Conservation (phyloP, 2,113 vertebrate genomes). For the Equus quagga region DNA sequence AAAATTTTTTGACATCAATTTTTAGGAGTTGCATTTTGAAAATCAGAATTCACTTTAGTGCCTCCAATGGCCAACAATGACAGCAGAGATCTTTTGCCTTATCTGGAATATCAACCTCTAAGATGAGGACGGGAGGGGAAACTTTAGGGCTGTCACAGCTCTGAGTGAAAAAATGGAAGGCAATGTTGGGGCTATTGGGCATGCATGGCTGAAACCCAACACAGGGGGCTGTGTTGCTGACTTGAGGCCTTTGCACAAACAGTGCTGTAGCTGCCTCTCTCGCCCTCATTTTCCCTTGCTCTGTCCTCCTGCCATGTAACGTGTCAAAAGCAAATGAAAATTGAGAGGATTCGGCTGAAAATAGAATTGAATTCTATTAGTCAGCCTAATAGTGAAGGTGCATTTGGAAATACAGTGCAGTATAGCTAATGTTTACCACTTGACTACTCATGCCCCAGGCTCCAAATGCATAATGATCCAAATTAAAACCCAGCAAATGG, state of each 20-base stretch:
- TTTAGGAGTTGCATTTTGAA: constrained; percentile 86
- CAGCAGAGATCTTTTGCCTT: constrained; percentile 78
- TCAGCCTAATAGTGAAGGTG: constrained; percentile 85
- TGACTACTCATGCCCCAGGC: constrained; percentile 89
- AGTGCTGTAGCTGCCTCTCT: constrained; percentile 39
- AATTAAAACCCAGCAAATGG: constrained; percentile 87
- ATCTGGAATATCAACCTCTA: constrained; percentile 71
- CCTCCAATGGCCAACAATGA: constrained; percentile 81
- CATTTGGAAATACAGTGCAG: constrained; percentile 85
- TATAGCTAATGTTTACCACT: constrained; percentile 89
- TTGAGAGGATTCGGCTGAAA: constrained; percentile 83
- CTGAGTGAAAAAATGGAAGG: constrained; percentile 53
- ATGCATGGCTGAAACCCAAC: constrained; percentile 70
- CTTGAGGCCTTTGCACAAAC: constrained; percentile 51
- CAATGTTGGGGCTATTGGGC: constrained; percentile 11
- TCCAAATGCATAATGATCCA: constrained; percentile 89
- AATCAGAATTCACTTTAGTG: constrained; percentile 83
- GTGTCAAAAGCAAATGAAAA: constrained; percentile 88
- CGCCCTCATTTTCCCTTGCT: constrained; percentile 74
- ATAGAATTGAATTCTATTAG: constrained; percentile 86
- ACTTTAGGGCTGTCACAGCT: constrained; percentile 66
- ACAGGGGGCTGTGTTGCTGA: constrained; percentile 77
- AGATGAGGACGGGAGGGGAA: constrained; percentile 26
- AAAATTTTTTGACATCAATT: constrained; percentile 88
- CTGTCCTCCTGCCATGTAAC: constrained; percentile 82